Base-by-base conservation (phyloP, 2,888 invertebrate species). In the Lasius platythorax region DNA sequence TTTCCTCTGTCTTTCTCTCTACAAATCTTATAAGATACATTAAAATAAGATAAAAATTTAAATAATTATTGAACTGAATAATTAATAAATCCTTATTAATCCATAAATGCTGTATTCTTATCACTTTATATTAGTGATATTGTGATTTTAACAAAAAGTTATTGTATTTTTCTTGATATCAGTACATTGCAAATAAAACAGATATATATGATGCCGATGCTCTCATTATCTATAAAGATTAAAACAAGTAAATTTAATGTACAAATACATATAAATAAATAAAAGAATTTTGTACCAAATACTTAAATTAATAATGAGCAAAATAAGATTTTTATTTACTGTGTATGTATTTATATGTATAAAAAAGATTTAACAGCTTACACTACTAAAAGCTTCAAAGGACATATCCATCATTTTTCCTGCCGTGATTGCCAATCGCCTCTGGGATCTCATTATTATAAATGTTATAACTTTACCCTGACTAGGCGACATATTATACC, bases 381-480 rank as follows among this genome's bases (percentile, higher is more conserved):
- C 89, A 33, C 30, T 86, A 0, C 85, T 84, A 18, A 90, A 86
- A 15, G 66, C 33, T 43, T 85, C 82, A 2, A 89, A 74, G 4
- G 88, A 89, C 18, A 89, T 50, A 56, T 86, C 43, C 68, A 50
- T 82, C n/a, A 87, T 85, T 68, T 87, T 89, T 18, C 87, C 88
- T 63, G 75, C 67, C 6, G 84, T 87, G 9, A 89, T 43, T 0
- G 53, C 50, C 0, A 89, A 56, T 61, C 67, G 67, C 40, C 82
- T 87, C 56, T 82, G 81, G 5, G 89, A 84, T 78, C 85, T 76
- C 50, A 85, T 37, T 9, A 78, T 74, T 1, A 87, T 18, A 2
- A 85, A 18, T 12, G 46, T 40, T n/a, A 87, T 8, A 28, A 68
- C 23, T 66, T 85, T 82, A 0, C 63, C 63, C 18, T 87, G 70